Conservation (phyloP, 2,888 invertebrate genomes). For the Mystacides longicornis region DNA sequence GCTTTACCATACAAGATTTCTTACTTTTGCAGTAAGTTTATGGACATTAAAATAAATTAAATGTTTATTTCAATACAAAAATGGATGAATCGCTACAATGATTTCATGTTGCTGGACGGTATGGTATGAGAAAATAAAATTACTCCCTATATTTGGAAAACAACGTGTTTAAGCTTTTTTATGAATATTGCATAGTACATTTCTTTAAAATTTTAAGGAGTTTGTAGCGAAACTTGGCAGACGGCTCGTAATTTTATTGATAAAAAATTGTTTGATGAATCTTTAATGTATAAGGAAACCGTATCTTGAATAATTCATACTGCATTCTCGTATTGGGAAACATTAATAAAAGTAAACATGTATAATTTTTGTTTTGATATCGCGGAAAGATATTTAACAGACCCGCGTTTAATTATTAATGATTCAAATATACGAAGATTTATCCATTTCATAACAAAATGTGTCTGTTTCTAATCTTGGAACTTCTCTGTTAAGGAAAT, state of each 20-base stretch:
- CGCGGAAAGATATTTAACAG: slow-evolving; percentile 13
- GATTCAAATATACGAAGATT: background rate
- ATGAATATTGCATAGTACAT: too few species aligned
- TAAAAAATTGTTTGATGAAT: background rate
- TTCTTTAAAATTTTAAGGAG: background rate
- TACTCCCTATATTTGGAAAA: too few species aligned
- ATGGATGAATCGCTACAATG: too few species aligned
- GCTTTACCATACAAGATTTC: too few species aligned
- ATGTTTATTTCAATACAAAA: too few species aligned
- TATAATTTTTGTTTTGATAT: background rate
- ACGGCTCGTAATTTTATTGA: background rate
- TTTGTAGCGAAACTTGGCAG: background rate
- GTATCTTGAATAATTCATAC: too few species aligned
- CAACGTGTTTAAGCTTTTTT: too few species aligned
- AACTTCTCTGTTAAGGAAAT: too few species aligned
- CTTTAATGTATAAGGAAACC: background rate
- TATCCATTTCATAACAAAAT: background rate
- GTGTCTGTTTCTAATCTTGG: background rate
- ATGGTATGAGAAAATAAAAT: too few species aligned
- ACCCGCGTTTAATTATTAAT: background rate
- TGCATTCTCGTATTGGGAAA: background rate
- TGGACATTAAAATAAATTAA: too few species aligned
- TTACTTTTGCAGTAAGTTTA: too few species aligned
- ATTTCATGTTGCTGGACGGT: too few species aligned
- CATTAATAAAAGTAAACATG: background rate